A percentile compares a stretch with the other conserved stretches of the same genome.
These are phyloP conservation scores for Coenobita brevimanus DNA, from an alignment of 1,140 invertebrate species.

Conservation along the genomic window DNA sequence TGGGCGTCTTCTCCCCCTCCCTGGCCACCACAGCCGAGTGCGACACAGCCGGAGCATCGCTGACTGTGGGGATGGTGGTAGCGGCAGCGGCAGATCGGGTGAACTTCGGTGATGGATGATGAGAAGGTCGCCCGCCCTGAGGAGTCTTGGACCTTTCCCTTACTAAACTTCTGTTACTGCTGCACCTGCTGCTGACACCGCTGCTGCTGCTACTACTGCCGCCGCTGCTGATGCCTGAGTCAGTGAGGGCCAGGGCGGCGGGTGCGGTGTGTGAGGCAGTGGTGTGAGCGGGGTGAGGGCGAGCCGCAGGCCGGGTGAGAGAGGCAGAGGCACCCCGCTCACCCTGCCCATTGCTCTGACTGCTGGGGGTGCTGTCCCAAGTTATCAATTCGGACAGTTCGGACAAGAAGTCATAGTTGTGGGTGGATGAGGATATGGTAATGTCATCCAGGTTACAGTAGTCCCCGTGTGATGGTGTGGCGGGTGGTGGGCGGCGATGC, in stretches of 20 bases:
- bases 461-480: slow-evolving; percentile 30
- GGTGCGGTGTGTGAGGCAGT: slow-evolving; percentile 26
- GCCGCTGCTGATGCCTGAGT: slow-evolving; percentile 44
- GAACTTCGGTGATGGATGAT: slow-evolving; percentile 31
- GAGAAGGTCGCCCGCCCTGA: not conserved
- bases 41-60: not conserved
- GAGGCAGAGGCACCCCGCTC: slow-evolving; percentile 12
- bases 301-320: slow-evolving; percentile 20
- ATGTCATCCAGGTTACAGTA: slow-evolving; percentile 57
- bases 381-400: slow-evolving; percentile 38
- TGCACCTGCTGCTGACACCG: slow-evolving; percentile 46
- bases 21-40: slow-evolving; percentile 24
- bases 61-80: not conserved
- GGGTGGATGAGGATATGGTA: not conserved
- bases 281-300: not conserved
- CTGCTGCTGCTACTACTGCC: slow-evolving; percentile 32
- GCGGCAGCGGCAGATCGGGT: not conserved
- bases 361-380: not conserved
- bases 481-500: slow-evolving; percentile 27
- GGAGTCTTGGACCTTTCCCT: slow-evolving; percentile 16
- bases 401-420: slow-evolving; percentile 57
- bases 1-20: slow-evolving; percentile 20
- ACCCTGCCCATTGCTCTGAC: slow-evolving; percentile 12
- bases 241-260: slow-evolving; percentile 23
- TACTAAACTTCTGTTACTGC: slow-evolving; percentile 41